phyloP scores from a whole-genome alignment of 2,113 vertebrate genomes.

The Sylvia atricapilla region DNA sequence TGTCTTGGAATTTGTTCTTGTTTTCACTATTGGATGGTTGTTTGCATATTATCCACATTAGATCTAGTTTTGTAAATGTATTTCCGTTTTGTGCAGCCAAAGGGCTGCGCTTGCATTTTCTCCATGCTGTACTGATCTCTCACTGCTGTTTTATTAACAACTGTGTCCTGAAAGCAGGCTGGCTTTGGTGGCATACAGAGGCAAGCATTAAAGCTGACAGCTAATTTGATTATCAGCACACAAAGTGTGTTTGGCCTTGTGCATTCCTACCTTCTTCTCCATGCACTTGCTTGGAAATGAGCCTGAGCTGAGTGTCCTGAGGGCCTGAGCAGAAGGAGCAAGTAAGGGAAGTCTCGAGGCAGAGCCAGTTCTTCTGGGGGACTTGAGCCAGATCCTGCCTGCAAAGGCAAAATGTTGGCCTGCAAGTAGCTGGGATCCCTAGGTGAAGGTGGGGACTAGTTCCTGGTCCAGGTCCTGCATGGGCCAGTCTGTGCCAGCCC shows the following conservation, averaged over 20 bases:
- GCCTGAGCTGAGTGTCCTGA: not conserved
- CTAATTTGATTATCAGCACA: not conserved
- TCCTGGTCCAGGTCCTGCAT: not conserved
- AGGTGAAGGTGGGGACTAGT: too few relatives aligned
- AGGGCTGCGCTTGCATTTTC: not conserved
- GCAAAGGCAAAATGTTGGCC: not conserved
- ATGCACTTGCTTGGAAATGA: not conserved
- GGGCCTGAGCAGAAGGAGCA: not conserved
- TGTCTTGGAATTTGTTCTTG: not conserved
- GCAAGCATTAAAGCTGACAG: not conserved
- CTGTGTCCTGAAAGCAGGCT: not conserved
- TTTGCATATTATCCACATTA: not conserved
- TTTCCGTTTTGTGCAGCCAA: not conserved
- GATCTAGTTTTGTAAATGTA: not conserved
- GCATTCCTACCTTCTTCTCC: not conserved
- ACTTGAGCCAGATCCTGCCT: not conserved
- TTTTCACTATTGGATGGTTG: not conserved
- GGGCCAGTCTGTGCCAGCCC: not conserved
- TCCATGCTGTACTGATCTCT: not conserved
- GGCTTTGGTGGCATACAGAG: not conserved
- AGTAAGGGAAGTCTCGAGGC: not conserved
- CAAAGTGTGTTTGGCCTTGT: not conserved
- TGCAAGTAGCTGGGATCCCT: not conserved
- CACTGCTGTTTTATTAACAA: not conserved
- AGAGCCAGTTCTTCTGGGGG: not conserved